Evolutionary conservation across 2,888 invertebrate species (phyloP).

Genomic region (Yponomeuta cagnagella): DNA sequence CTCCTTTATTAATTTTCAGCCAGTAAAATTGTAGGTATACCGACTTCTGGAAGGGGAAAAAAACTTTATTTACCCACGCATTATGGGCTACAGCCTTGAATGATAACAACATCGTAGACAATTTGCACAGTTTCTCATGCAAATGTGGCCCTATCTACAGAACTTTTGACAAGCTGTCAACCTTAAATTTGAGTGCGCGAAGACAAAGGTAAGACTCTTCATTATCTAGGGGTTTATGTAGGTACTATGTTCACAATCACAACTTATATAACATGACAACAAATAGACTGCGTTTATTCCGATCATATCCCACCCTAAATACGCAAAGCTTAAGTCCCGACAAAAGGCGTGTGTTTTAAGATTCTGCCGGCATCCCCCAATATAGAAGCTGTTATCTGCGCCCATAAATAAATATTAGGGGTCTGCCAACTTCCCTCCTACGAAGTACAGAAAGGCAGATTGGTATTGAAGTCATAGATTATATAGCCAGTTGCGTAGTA

Average conservation of each 20-base stretch:
- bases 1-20: neutral
- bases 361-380: conserved; percentile 19
- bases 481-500: neutral
- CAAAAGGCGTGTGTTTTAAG: neutral
- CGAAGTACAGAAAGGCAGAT: neutral
- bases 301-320: too few species aligned
- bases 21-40: neutral
- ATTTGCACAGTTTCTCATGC: conserved; percentile 17
- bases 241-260: too few species aligned
- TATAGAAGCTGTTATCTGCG: conserved; percentile 17
- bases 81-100: conserved; percentile 13
- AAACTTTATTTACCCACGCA: neutral
- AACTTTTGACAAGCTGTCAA: neutral
- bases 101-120: conserved; percentile 17
- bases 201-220: too few species aligned
- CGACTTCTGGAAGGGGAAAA: too few species aligned
- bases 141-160: conserved; percentile 10
- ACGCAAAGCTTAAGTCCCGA: neutral
- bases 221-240: too few species aligned
- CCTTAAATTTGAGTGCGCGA: neutral
- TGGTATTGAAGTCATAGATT: neutral
- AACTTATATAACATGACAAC: too few species aligned
- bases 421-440: neutral
- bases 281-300: too few species aligned
- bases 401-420: conserved; percentile 13